Base-by-base conservation (phyloP, 1,140 invertebrate species). In the Tetramorium alpestre region DNA sequence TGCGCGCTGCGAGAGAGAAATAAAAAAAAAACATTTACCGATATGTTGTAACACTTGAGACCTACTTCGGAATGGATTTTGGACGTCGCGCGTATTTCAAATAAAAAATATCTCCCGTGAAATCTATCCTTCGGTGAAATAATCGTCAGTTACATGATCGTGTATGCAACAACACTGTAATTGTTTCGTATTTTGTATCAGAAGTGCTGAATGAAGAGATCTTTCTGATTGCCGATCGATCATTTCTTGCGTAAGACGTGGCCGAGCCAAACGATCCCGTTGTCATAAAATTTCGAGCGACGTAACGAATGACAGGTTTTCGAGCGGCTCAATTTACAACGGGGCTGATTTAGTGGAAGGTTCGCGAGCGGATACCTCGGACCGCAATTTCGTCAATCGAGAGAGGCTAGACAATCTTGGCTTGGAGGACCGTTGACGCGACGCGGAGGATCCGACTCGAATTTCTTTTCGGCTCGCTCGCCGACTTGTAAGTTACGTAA, bases 141-240 rank as follows among this genome's bases (percentile, higher is more conserved):
- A 69, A 60, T 60, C 51, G 22, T n/a, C 22, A 5, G 33, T 33
- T 33, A 56, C 18, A 65, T 1, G 18, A 72, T 47, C 16, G 65
- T 56, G 16, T 7, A 44, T 16, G 62, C 47, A 13, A 22, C 44
- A 22, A 22, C 10, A 47, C 16, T 22, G 18, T 25, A 76, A 44
- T 25, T 54, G 49, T 58, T 70, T 70, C 25, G 38, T 49, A 6
- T 60, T 51, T 80, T 33, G 67, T 56, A 67, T 13, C 38, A 62
- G 18, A 60, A 84, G 41, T 44, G 7, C 16, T 13, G 69, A 75
- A 49, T 49, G 69, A 73, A 84, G 69, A 73, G 69, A 56, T 38
- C 22, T 84, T 73, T 73, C 16, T 89, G 80, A 67, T 73, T 51
- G 62, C 58, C 84, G 88, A 90, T 90, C 88, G 85, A 90, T 90